Percentiles rank a stretch among this genome's conserved stretches.
Conservation (phyloP, 2,888 invertebrate genomes). For the Epinotia bilunana region DNA sequence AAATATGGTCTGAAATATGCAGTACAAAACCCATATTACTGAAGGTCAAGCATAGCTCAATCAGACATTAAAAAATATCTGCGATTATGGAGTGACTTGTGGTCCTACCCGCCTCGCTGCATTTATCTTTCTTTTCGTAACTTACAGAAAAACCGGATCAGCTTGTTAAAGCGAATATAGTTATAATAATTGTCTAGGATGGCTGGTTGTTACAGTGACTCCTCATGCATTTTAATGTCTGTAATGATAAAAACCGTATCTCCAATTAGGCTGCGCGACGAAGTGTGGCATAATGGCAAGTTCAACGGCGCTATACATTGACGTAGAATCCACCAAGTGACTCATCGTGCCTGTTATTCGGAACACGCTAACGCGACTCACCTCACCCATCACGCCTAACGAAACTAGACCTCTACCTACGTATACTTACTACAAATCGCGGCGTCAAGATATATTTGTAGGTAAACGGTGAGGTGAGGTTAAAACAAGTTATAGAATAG, state of each 20-base stretch:
- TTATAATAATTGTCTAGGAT: conserved; percentile 30
- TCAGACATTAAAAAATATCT: too few relatives aligned
- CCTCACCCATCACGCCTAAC: too few relatives aligned
- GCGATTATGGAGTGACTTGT: too few relatives aligned
- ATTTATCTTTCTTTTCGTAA: not conserved
- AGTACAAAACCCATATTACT: too few relatives aligned
- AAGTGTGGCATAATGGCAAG: conserved; percentile 63
- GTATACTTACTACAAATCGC: too few relatives aligned
- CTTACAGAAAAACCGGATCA: not conserved
- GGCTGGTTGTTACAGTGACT: conserved; percentile 29
- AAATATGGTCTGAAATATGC: too few relatives aligned
- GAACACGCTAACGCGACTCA: too few relatives aligned
- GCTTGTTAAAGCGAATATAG: conserved; percentile 22
- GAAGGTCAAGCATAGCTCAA: too few relatives aligned
- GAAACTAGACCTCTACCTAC: too few relatives aligned
- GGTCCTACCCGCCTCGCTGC: not conserved
- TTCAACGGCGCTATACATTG: conserved; percentile 62
- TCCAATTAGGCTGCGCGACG: conserved; percentile 69
- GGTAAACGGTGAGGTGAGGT: too few relatives aligned
- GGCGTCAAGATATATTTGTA: too few relatives aligned
- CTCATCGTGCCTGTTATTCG: conserved; percentile 49
- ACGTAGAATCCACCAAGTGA: conserved; percentile 60
- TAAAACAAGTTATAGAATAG: too few relatives aligned
- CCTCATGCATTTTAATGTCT: conserved; percentile 56
- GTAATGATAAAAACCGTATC: conserved; percentile 64